These are phyloP conservation scores for Sus cebifrons DNA, from an alignment of 2,797 vertebrate genomes.

Conservation along the genomic window DNA sequence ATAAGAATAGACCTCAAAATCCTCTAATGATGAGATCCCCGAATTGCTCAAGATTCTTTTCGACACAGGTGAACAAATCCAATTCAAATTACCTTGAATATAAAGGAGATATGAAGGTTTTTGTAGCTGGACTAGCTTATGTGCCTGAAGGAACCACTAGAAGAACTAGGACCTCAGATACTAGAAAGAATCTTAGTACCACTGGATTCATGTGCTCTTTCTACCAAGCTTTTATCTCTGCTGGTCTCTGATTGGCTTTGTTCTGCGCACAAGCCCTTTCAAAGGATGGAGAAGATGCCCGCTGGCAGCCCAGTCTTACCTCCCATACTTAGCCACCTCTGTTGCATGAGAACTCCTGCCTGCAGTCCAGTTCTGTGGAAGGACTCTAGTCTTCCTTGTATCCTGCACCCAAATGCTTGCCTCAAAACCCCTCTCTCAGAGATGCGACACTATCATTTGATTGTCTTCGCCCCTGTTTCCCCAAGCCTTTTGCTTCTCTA, in stretches of 20 bases:
- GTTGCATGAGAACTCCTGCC: neutral
- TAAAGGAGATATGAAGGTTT: neutral
- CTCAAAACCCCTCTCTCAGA: neutral
- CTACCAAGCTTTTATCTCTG: neutral
- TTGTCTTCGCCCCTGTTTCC: neutral
- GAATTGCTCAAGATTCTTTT: constrained; percentile 34
- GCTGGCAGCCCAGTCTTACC: neutral
- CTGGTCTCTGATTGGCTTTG: neutral
- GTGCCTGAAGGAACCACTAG: neutral
- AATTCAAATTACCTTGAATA: neutral
- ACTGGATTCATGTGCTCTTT: neutral
- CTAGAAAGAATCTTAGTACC: neutral
- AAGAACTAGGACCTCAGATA: neutral
- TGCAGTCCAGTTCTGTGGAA: neutral
- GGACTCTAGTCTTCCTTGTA: neutral
- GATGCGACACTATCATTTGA: neutral
- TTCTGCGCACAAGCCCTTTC: neutral
- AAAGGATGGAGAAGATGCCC: neutral
- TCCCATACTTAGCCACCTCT: neutral
- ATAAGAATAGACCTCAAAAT: neutral
- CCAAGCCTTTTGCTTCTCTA: neutral
- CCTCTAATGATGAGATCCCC: constrained; percentile 10
- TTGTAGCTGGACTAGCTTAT: neutral
- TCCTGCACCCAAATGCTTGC: neutral
- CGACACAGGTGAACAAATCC: neutral